Conservation (phyloP, 2,113 vertebrate genomes). For the Pionites leucogaster region DNA sequence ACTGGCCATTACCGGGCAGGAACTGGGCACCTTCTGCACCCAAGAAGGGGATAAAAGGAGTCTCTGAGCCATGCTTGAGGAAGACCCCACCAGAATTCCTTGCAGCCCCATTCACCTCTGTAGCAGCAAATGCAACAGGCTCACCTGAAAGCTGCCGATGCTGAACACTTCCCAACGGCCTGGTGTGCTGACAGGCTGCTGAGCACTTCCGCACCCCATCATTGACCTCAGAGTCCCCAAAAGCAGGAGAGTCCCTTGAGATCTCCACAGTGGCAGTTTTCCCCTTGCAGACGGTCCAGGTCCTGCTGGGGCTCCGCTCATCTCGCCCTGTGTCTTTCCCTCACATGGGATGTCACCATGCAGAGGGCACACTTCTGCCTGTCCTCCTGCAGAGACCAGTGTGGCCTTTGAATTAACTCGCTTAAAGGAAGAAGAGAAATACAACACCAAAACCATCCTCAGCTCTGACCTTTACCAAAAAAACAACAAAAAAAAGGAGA, state of each 20-base stretch:
- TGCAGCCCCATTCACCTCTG: background rate
- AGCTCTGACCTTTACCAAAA: constrained; percentile 67
- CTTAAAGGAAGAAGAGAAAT: background rate
- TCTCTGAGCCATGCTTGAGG: background rate
- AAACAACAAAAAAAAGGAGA: background rate
- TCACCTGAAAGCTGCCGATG: background rate
- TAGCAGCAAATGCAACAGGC: background rate
- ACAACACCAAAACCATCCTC: constrained; percentile 28
- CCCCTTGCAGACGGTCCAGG: background rate
- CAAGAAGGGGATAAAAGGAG: background rate
- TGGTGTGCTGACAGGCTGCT: background rate
- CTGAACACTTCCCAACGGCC: accelerated
- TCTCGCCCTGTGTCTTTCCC: background rate
- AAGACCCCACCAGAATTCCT: background rate
- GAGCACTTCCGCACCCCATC: background rate
- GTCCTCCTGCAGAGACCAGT: background rate
- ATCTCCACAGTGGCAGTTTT: accelerated
- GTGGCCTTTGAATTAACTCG: background rate
- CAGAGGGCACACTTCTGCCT: background rate
- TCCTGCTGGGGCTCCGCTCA: background rate
- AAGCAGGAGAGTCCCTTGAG: background rate
- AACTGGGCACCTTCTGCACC: background rate
- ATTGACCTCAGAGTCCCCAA: background rate
- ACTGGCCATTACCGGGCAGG: background rate
- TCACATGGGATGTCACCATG: background rate